These are phyloP conservation scores for Spea multiplicata DNA, from an alignment of 2,113 vertebrate species.

Conservation along the genomic window DNA sequence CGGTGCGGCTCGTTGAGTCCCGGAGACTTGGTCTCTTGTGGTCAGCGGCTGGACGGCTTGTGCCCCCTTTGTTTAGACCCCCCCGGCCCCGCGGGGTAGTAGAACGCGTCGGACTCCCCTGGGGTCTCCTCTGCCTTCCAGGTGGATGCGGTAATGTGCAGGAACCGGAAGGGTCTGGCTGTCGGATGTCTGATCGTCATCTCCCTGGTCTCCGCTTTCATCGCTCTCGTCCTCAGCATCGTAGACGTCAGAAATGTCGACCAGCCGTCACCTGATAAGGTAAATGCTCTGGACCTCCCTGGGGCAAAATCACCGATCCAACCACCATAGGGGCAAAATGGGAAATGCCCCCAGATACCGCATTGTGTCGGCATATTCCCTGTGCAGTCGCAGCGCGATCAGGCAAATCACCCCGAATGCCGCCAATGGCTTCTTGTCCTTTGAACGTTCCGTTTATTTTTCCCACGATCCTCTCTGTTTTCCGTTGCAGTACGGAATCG, in stretches of 20 bases:
- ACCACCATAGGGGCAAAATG: not conserved
- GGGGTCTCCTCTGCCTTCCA: not conserved
- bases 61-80: too few relatives aligned
- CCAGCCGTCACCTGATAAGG: constrained; percentile 51
- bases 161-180: constrained; percentile 24
- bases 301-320: not conserved
- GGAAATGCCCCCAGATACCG: too few relatives aligned
- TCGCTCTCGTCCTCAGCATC: constrained; percentile 57
- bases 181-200: constrained; percentile 30
- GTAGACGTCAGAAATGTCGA: constrained; percentile 50
- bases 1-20: too few relatives aligned
- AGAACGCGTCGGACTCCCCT: too few relatives aligned
- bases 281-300: constrained; percentile 46
- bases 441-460: not conserved
- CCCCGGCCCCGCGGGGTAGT: too few relatives aligned
- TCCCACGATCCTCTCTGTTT: fast-evolving
- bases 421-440: too few relatives aligned
- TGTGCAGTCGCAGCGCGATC: too few relatives aligned
- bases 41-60: too few relatives aligned
- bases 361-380: too few relatives aligned
- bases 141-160: constrained; percentile 35
- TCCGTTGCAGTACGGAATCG: constrained; percentile 70
- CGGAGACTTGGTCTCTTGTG: too few relatives aligned
- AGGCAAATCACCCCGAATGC: too few relatives aligned
- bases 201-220: constrained; percentile 23